Conservation (phyloP, 1,140 invertebrate genomes). For the Drosophila repleta region DNA sequence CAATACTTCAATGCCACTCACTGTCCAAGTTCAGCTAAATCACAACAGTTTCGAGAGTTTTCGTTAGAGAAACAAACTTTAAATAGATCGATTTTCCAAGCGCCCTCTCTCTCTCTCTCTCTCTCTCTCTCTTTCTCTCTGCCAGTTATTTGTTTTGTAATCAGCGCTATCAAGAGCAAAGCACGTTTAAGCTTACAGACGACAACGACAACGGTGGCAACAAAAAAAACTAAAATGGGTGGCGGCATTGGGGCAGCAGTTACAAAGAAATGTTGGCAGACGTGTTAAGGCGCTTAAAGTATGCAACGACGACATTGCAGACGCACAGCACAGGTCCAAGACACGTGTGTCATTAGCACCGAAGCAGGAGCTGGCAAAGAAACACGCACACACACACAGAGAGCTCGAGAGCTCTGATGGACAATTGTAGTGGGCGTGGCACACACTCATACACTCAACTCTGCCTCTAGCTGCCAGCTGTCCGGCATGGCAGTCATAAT, state of each 20-base stretch:
- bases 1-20: too few relatives aligned
- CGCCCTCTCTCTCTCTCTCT: neutral
- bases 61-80: slow-evolving; percentile 25
- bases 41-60: slow-evolving; percentile 9
- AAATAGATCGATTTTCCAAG: slow-evolving; percentile 33
- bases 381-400: neutral
- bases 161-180: slow-evolving; percentile 60
- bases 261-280: slow-evolving; percentile 43
- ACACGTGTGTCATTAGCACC: slow-evolving; percentile 52
- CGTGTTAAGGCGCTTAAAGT: slow-evolving; percentile 64
- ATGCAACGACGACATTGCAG: slow-evolving; percentile 37
- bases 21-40: slow-evolving; percentile 14
- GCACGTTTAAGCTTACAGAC: slow-evolving; percentile 53
- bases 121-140: neutral
- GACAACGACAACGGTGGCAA: slow-evolving; percentile 26
- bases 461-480: neutral
- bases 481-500: slow-evolving; percentile 35
- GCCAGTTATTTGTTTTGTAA: slow-evolving; percentile 31
- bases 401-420: slow-evolving; percentile 25
- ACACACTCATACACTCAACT: neutral
- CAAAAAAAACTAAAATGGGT: slow-evolving; percentile 9
- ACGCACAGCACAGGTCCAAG: slow-evolving; percentile 4
- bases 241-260: neutral
- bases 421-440: slow-evolving; percentile 38
- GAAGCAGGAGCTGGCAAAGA: slow-evolving; percentile 2